Percentiles rank a stretch among this genome's conserved stretches.
Evolutionary conservation across 1,140 invertebrate species (phyloP).

Genomic region (Ostrea edulis): DNA sequence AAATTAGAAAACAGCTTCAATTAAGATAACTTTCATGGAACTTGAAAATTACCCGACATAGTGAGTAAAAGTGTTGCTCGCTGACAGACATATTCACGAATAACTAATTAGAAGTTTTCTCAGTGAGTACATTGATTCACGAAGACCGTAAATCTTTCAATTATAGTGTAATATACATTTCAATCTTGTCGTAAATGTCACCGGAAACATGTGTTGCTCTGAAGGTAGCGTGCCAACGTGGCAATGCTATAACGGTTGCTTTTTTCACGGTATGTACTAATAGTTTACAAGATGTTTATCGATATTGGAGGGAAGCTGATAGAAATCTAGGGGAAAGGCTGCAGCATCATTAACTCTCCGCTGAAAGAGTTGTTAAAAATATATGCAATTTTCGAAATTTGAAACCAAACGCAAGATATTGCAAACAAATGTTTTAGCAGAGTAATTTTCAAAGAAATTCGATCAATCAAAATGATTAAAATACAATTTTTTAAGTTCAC

Average conservation of each 20-base stretch:
- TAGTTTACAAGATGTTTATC: conserved; percentile 38
- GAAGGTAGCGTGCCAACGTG: conserved; percentile 12
- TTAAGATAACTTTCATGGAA: conserved; percentile 37
- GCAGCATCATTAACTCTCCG: neutral
- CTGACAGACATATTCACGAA: conserved; percentile 7
- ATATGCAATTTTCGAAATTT: conserved; percentile 16
- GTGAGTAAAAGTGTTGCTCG: conserved; percentile 10
- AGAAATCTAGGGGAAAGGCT: neutral
- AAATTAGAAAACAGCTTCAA: conserved; percentile 26
- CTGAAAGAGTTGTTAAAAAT: conserved; percentile 37
- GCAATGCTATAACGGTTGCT: conserved; percentile 9
- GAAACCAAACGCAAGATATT: neutral
- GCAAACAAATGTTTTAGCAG: neutral
- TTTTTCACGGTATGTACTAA: conserved; percentile 38
- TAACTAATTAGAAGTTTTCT: conserved; percentile 26
- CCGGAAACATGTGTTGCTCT: conserved; percentile 34
- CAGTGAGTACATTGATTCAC: conserved; percentile 5
- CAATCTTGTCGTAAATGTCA: conserved; percentile 34
- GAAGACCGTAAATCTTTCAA: conserved; percentile 34
- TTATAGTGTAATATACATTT: conserved; percentile 36
- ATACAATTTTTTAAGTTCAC: neutral
- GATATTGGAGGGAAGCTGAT: conserved; percentile 1
- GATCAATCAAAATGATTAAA: conserved; percentile 3
- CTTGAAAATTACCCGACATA: conserved; percentile 32
- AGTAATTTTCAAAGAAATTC: neutral